These are phyloP conservation scores for Andricus quercusramuli DNA, from an alignment of 2,888 invertebrate species.

Conservation along the genomic window DNA sequence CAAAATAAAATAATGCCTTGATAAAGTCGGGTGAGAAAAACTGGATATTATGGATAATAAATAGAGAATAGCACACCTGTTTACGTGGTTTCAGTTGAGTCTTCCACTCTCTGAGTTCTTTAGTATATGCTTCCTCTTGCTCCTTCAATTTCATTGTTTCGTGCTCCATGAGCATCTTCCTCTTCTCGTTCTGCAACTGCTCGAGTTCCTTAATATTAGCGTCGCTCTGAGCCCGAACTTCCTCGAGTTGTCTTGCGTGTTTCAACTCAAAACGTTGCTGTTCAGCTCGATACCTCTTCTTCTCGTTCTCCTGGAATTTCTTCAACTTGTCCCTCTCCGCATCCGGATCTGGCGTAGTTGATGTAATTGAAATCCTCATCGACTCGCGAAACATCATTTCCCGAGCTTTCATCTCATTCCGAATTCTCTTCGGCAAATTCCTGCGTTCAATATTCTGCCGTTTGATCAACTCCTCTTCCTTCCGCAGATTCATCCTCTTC, in stretches of 20 bases:
- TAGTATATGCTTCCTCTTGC: constrained; percentile 93
- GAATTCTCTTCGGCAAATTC: constrained; percentile 96
- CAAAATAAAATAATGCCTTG: background rate
- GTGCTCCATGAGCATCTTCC: constrained; percentile 96
- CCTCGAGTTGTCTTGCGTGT: constrained; percentile 95
- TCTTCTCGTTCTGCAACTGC: constrained; percentile 96
- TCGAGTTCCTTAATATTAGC: constrained; percentile 94
- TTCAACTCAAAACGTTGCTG: constrained; percentile 95
- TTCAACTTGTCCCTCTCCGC: constrained; percentile 90
- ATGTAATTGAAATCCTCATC: constrained; percentile 90
- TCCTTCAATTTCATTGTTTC: constrained; percentile 96
- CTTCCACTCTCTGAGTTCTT: constrained; percentile 95
- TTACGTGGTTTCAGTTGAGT: constrained; percentile 94
- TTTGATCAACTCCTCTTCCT: constrained; percentile 96
- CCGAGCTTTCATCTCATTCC: constrained; percentile 98
- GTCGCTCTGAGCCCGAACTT: constrained; percentile 93
- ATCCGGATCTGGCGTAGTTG: constrained; percentile 84
- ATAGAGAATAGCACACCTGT: constrained; percentile 84
- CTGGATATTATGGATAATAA: no score
- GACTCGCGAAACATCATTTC: constrained; percentile 99
- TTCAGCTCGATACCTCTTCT: constrained; percentile 95
- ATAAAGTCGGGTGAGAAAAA: background rate
- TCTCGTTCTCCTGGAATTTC: constrained; percentile 99
- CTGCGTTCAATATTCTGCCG: constrained; percentile 94
- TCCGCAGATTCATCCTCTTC: constrained; percentile 90